Conservation (phyloP, 2,113 vertebrate species). For the Elachura formosa region DNA sequence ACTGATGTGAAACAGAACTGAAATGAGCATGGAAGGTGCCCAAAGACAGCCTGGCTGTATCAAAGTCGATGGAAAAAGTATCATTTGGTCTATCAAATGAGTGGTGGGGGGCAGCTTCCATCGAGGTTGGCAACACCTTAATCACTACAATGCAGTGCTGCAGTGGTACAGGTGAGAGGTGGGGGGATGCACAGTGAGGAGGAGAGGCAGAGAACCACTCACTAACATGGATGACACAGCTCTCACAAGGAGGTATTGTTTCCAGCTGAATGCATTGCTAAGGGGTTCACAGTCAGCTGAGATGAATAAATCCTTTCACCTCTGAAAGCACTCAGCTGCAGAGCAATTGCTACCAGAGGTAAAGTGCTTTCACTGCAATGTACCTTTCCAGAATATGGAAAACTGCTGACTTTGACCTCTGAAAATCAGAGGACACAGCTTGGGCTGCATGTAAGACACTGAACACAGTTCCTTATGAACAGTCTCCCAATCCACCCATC, state of each 20-base stretch:
- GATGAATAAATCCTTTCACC: constrained; percentile 32
- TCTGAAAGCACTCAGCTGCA: constrained; percentile 27
- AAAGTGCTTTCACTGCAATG: constrained; percentile 42
- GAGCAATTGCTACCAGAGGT: neutral
- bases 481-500: neutral
- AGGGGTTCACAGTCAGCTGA: constrained; percentile 5
- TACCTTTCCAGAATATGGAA: neutral
- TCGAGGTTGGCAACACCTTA: neutral
- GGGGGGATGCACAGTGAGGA: neutral
- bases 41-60: neutral
- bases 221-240: neutral
- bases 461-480: neutral
- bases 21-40: neutral
- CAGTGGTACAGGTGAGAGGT: neutral
- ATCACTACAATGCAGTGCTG: neutral
- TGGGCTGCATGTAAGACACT: neutral
- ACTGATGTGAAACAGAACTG: neutral
- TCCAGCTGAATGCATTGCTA: constrained; percentile 16
- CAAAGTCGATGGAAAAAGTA: neutral
- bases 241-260: constrained; percentile 31
- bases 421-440: neutral
- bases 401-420: constrained; percentile 18
- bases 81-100: fast-evolving
- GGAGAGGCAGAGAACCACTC: neutral
- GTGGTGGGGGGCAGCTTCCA: neutral